These are phyloP conservation scores for Thaumatotibia leucotreta DNA, from an alignment of 1,140 invertebrate species.

Conservation along the genomic window DNA sequence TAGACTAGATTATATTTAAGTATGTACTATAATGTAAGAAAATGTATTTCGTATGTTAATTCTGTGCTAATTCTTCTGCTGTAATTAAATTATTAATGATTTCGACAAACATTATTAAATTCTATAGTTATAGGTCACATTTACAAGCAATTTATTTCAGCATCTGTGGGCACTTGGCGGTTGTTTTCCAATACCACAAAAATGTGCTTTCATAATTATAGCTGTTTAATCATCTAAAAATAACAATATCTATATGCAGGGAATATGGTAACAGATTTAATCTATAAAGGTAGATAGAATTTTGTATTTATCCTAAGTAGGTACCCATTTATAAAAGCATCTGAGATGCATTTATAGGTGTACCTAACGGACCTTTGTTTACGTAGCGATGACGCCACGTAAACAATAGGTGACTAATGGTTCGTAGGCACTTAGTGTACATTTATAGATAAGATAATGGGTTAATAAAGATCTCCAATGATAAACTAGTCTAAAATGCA, in stretches of 20 bases:
- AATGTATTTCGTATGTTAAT: too few species aligned
- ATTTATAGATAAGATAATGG: neutral
- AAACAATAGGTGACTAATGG: neutral
- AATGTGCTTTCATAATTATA: neutral
- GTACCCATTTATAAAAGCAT: neutral
- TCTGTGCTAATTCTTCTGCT: neutral
- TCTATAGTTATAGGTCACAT: too few species aligned
- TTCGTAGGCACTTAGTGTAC: neutral
- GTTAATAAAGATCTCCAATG: neutral
- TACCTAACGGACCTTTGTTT: neutral
- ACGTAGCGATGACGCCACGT: neutral
- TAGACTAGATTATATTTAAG: too few species aligned
- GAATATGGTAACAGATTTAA: neutral
- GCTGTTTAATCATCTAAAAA: too few species aligned
- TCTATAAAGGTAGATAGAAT: neutral
- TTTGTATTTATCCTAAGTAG: neutral
- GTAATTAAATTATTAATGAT: neutral
- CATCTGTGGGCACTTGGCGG: neutral
- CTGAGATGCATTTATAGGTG: neutral
- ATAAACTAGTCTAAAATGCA: neutral
- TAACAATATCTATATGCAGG: too few species aligned
- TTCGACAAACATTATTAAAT: too few species aligned
- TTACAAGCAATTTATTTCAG: neutral
- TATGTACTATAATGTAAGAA: too few species aligned
- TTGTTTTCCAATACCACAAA: neutral